Base-by-base conservation (phyloP, 2,888 invertebrate species). In the Melanotus villosus region DNA sequence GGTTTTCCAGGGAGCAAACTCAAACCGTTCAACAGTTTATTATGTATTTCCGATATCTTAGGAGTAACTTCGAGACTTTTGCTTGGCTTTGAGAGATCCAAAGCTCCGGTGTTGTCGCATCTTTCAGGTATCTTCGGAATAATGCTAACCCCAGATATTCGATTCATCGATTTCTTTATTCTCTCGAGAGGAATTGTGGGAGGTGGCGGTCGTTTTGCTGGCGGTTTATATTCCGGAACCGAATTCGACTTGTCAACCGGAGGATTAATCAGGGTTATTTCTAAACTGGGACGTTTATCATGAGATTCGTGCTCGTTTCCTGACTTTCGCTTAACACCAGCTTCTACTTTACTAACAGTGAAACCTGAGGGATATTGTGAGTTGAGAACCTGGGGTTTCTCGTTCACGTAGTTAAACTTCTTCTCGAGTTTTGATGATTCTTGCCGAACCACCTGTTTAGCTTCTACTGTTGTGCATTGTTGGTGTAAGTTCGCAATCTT, bases 121-220 rank as follows among this genome's bases (percentile, higher is more conserved):
- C 79, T 79, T 34, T 82, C 81, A 9, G 79, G 75, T 19, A 78
- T 54, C 75, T 84, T 84, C 0, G 84, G 80, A 23, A 81, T 81
- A 38, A 82, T 81, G 65, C 81, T 82, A 16, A 83, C 75, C 12
- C 80, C 82, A 0, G 82, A 77, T 65, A 81, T 79, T 30, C 79
- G 36, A 65, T 78, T 81, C 5, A 79, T 79, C 3, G 84, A 80
- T 73, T 86, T 86, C 76, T 87, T 87, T 10, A 85, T 85, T 71
- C 86, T 83, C 30, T 86, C 86, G 73, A 88, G 73, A 0, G 88
- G 87, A 36, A 88, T 86, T 1, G 88, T 88, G 5, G 88, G 86
- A 18, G 88, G 88, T 66, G 87, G 86, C 1, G 88, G 86, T 62
- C 87, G 78, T 76, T 86, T 86, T 4, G 79, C 77, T 0, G 73